Evolutionary conservation across 2,888 invertebrate species (phyloP), one percentile per base, ranked within the genome.

Genomic region (Eilema sororculum): DNA sequence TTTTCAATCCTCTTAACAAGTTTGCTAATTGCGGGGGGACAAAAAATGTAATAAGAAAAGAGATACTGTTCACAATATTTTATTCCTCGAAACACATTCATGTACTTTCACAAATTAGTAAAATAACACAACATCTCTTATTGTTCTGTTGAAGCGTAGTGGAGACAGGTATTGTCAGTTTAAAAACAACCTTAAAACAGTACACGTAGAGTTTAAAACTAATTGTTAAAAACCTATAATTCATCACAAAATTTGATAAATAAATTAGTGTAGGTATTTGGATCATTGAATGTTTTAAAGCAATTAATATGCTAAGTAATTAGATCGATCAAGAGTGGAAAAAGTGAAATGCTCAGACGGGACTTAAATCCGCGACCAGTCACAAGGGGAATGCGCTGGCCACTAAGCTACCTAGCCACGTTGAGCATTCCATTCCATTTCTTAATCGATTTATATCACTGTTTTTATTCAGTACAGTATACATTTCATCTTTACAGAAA

Each of bases 31-130:
- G 33, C 9, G 3, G 16, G 16, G 1, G 3, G 6, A 30, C 37
- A 1, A 67, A 28, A 60, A 46, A 22, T 24, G 33, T 16, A 59
- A n/a, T n/a, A n/a, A 28, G 0, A 60, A 13, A 30, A 16, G 0
- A 24, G 8, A 13, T 28, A 30, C 72, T 64, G 71, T 72, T 80
- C 78, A 82, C 74, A 78, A 74, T 78, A 75, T 72, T 80, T 84
- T 79, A 84, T 78, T 79, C 77, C 67, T 82, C 75, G 68, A 80
- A 83, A 84, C 76, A 80, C 82, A 80, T 82, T 75, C 78, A 79
- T 79, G 69, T 79, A 77, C 72, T 79, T 72, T 78, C 72, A 79
- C 75, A 79, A 81, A 78, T 79, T 62, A 74, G 72, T 78, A 52
- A 73, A 74, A 73, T 69, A 69, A 69, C 59, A 67, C 65, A 76